phyloP scores from a whole-genome alignment of 2,888 invertebrate species.

The Mythimna vitellina region DNA sequence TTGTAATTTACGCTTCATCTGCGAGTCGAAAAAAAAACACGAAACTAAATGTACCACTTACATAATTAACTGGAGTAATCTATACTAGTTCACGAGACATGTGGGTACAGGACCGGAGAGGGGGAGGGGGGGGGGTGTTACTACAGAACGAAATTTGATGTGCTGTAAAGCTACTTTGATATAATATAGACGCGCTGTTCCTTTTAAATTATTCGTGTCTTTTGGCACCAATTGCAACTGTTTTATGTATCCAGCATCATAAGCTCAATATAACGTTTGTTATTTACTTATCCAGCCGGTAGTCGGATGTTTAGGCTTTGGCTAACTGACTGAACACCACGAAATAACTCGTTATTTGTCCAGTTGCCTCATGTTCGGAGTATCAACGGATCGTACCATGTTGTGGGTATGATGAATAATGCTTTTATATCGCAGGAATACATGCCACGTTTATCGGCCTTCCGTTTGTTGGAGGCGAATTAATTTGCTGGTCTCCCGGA shows the following conservation, averaged over 20 bases:
- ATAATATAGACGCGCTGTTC: conserved; percentile 4
- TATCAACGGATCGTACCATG: conserved; percentile 27
- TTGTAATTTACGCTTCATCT: conserved; percentile 24
- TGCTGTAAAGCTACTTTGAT: neutral
- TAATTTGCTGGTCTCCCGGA: conserved; percentile 71
- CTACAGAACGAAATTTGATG: conserved; percentile 2
- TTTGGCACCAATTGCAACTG: conserved; percentile 38
- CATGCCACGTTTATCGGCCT: conserved; percentile 69
- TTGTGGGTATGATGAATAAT: conserved; percentile 41
- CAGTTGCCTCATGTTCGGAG: conserved; percentile 30
- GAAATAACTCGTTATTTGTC: conserved; percentile 39
- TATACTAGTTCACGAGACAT: conserved; percentile 6
- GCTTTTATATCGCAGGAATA: conserved; percentile 70
- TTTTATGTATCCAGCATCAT: conserved; percentile 30
- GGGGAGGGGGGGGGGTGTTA: neutral
- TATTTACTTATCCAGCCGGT: conserved; percentile 40
- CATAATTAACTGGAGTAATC: conserved; percentile 31
- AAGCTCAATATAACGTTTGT: conserved; percentile 35
- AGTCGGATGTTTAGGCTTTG: conserved; percentile 40
- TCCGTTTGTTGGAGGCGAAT: conserved; percentile 70
- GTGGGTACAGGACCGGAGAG: neutral
- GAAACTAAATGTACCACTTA: conserved; percentile 26
- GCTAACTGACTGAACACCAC: conserved; percentile 39
- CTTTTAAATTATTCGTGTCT: conserved; percentile 11
- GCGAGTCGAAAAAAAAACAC: neutral